Base-by-base conservation (phyloP, 2,888 invertebrate genomes). In the Apamea epomidion region DNA sequence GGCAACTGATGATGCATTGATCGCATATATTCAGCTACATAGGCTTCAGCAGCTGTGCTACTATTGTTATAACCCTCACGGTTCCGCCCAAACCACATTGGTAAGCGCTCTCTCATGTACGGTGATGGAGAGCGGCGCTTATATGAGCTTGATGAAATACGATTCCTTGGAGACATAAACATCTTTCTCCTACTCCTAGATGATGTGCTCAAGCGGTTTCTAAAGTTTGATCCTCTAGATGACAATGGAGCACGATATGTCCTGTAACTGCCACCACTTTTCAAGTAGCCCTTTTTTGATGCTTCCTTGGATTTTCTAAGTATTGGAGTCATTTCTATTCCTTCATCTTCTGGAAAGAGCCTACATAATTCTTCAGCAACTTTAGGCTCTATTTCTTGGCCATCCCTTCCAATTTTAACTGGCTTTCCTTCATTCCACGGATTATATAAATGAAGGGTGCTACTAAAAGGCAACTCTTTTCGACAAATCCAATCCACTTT, bases 361-460 rank as follows among this genome's bases (percentile, higher is more conserved):
- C 99, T 98, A 93, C 99, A 99, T 81, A 99, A 96, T 94, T 99
- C 99, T 94, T 99, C 99, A 32, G 99, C 99, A 77, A 99, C 99
- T 94, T 98, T 98, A 5, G 99, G 99, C 94, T 99, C 99, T 89
- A 99, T 99, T 97, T 99, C 99, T 97, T 99, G 98, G 0, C 99
- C 99, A 97, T 99, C 99, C 85, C 99, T 97, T n/a, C 99, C 99
- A 92, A 99, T 99, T 97, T 99, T 99, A 0, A 99, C 99, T 80
- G 99, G 99, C 96, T 99, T 99, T 70, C 99, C 99, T 94, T 99
- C 99, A 97, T 99, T 99, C 99, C 99, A 99, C 10, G 99, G 98
- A 97, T 99, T 99, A 93, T 99, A 99, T 83, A 99, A 97, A 95
- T 99, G 99, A 90, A 98, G 98, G 3, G 99, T 99, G 92, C 98